phyloP scores from a whole-genome alignment of 2,113 vertebrate species.

The Heloderma charlesbogerti region DNA sequence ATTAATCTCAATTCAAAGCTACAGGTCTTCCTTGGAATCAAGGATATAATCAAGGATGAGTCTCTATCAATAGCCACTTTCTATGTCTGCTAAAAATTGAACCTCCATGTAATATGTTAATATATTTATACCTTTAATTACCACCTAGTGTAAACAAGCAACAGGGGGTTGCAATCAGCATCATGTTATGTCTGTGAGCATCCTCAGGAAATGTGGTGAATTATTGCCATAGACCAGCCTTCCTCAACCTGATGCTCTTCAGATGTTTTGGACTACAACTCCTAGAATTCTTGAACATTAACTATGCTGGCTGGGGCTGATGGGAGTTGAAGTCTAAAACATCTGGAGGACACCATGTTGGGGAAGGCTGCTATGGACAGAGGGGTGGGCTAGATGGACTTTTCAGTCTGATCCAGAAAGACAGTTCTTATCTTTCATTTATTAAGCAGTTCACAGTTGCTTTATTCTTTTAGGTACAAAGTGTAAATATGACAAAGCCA shows the following conservation, averaged over 20 bases:
- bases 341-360: no score
- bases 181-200: background rate
- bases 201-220: background rate
- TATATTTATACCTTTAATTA: background rate
- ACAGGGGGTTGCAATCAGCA: background rate
- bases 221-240: background rate
- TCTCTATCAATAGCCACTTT: background rate
- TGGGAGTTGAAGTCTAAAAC: no score
- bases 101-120: background rate
- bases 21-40: background rate
- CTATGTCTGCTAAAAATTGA: background rate
- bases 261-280: no score
- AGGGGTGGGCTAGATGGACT: background rate
- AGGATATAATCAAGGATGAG: background rate
- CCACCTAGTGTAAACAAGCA: background rate
- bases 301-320: no score
- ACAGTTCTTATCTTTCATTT: background rate
- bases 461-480: no score
- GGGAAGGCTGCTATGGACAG: no score
- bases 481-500: no score
- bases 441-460: background rate
- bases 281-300: no score
- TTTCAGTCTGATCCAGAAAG: background rate
- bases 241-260: no score
- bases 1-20: background rate